Percentiles rank a stretch among this genome's conserved stretches.
phyloP scores from a whole-genome alignment of 2,797 vertebrate genomes.

The Oreochromis grahami region DNA sequence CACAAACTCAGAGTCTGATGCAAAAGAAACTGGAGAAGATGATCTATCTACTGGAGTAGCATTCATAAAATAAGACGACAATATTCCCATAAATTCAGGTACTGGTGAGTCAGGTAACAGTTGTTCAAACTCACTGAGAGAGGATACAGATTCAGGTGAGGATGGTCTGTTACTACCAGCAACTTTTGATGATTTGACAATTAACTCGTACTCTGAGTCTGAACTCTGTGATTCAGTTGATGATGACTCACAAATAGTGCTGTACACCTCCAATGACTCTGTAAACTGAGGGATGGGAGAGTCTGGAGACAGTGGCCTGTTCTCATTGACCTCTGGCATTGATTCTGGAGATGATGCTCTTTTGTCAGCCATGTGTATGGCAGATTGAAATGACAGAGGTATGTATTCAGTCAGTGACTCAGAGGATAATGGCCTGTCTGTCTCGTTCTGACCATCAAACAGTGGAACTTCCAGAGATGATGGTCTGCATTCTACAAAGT shows the following conservation, averaged over 20 bases:
- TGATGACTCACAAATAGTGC: slow-evolving; percentile 6
- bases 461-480: slow-evolving; percentile 27
- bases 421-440: slow-evolving; percentile 11
- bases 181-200: slow-evolving; percentile 14
- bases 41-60: slow-evolving; percentile 27
- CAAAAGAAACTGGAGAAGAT: slow-evolving; percentile 54
- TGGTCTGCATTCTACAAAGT: slow-evolving; percentile 4
- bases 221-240: slow-evolving; percentile 44
- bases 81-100: slow-evolving; percentile 63
- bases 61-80: slow-evolving; percentile 63
- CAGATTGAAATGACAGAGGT: slow-evolving; percentile 30
- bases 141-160: slow-evolving; percentile 63
- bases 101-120: slow-evolving; percentile 71
- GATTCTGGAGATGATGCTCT: slow-evolving; percentile 68
- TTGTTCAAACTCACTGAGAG: slow-evolving; percentile 40
- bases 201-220: slow-evolving; percentile 49
- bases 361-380: neutral
- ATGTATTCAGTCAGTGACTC: slow-evolving; percentile 48
- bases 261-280: neutral
- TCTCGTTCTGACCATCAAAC: neutral
- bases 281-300: slow-evolving; percentile 63
- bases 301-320: slow-evolving; percentile 62
- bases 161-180: slow-evolving; percentile 33
- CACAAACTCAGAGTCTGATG: slow-evolving; percentile 63
- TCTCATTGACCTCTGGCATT: slow-evolving; percentile 36